Evolutionary conservation across 2,113 vertebrate species (phyloP).

Genomic region (Pelecanoides urinatrix): DNA sequence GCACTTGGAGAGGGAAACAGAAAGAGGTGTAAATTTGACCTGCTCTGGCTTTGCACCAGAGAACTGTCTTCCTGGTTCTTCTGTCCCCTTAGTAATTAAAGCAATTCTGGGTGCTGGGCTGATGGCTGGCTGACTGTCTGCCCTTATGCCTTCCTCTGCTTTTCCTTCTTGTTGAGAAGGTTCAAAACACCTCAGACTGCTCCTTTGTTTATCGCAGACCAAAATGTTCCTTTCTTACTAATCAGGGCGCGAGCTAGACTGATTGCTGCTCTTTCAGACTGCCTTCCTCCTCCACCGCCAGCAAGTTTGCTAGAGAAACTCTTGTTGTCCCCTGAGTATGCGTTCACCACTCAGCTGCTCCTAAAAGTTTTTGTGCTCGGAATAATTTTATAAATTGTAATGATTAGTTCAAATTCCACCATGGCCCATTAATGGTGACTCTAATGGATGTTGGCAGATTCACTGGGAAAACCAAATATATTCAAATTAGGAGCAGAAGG

Average conservation of each 20-base stretch:
- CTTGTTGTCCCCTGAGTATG: neutral
- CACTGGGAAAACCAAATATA: conserved; percentile 2
- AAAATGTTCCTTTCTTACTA: neutral
- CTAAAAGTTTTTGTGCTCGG: neutral
- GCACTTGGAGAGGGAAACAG: neutral
- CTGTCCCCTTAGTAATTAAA: neutral
- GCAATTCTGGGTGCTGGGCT: neutral
- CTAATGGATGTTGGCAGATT: neutral
- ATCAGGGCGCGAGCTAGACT: neutral
- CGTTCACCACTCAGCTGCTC: neutral
- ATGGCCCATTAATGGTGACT: neutral
- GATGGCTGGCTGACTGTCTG: neutral
- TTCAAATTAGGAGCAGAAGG: neutral
- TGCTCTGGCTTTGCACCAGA: neutral
- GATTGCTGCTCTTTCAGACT: neutral
- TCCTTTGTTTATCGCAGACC: neutral
- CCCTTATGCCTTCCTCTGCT: neutral
- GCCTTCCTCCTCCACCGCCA: neutral
- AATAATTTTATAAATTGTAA: neutral
- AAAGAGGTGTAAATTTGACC: neutral
- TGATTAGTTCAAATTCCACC: neutral
- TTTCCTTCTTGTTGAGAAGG: neutral
- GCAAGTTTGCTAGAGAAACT: neutral
- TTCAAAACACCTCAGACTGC: neutral
- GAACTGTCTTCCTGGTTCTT: neutral